Evolutionary conservation across 2,888 invertebrate species (phyloP).

Genomic region (Physocephala rufipes): DNA sequence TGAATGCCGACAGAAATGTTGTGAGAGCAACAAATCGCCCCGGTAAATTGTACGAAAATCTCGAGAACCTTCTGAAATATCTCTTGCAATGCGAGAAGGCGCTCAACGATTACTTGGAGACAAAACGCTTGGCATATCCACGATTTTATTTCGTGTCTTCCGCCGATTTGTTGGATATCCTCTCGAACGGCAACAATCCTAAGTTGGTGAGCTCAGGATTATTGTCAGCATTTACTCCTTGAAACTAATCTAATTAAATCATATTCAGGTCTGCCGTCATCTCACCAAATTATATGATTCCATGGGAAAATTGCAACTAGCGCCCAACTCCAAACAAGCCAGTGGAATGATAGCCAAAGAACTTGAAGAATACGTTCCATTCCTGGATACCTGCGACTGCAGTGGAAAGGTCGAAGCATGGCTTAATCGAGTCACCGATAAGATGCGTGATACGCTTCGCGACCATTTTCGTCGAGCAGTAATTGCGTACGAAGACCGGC

Average conservation of each 20-base stretch:
- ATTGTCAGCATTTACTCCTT: not conserved
- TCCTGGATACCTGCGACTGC: constrained; percentile 80
- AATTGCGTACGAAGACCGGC: constrained; percentile 85
- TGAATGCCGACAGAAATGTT: constrained; percentile 81
- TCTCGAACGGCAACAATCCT: constrained; percentile 85
- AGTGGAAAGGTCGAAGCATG: constrained; percentile 91
- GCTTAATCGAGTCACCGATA: constrained; percentile 86
- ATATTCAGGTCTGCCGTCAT: constrained; percentile 69
- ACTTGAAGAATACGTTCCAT: constrained; percentile 74
- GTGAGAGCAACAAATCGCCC: constrained; percentile 84
- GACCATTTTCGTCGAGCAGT: constrained; percentile 83
- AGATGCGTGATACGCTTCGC: constrained; percentile 83
- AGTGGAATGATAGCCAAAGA: constrained; percentile 89
- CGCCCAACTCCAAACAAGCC: constrained; percentile 72
- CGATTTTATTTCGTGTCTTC: constrained; percentile 96
- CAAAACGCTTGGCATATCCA: constrained; percentile 91
- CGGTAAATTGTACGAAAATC: constrained; percentile 77
- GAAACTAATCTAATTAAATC: too few species aligned
- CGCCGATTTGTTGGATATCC: constrained; percentile 85
- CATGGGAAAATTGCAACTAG: constrained; percentile 75
- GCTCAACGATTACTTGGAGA: constrained; percentile 92
- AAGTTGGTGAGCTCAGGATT: constrained; percentile 69
- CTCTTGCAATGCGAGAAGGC: constrained; percentile 92
- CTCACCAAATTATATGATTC: constrained; percentile 93
- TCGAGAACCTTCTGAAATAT: constrained; percentile 77